Evolutionary conservation across 2,888 invertebrate species (phyloP), one percentile per base, ranked within the genome.

Genomic region (Athetis lepigone): DNA sequence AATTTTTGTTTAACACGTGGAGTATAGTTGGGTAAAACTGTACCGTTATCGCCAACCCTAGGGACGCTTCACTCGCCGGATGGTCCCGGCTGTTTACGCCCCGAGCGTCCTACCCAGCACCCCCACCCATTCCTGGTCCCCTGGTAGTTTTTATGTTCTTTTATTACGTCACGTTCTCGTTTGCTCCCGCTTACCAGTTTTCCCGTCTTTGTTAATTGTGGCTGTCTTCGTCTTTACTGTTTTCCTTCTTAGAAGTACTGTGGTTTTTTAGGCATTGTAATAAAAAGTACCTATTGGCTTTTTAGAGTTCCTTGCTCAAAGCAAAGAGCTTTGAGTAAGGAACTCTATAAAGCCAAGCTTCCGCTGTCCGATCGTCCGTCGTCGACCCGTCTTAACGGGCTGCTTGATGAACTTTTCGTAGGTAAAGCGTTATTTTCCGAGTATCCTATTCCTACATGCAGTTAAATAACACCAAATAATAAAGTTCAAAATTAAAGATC

Each of bases 181-280:
- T 81, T 81, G 78, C 73, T 80, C 77, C 80, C 75, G 71, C 75
- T 71, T 77, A 79, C 79, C 79, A 79, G 79, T 79, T 79, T 74
- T 60, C 80, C 76, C 70, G 84, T 73, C 82, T 77, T 75, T 78
- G 81, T 82, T 85, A 85, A 85, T 85, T 85, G 83, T 80, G 77
- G 81, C 80, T 82, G 79, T 85, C 83, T 80, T 79, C 80, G 75
- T 67, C 73, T 76, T 75, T 81, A 79, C 73, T 81, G 68, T 75
- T 77, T 82, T 71, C 76, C 71, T 70, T 51, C 67, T 70, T 68
- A 67, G 60, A 56, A 66, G 55, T 62, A 50, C 0, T 25, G 25
- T 25, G 21, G 33, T 56, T 68, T 56, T 57, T 55, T 58, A 9
- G 43, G 25, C 19, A 63, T 58, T 70, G 37, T 75, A 46, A 58